Conservation (phyloP, 2,888 invertebrate species). For the Lasioglossum pauxillum region DNA sequence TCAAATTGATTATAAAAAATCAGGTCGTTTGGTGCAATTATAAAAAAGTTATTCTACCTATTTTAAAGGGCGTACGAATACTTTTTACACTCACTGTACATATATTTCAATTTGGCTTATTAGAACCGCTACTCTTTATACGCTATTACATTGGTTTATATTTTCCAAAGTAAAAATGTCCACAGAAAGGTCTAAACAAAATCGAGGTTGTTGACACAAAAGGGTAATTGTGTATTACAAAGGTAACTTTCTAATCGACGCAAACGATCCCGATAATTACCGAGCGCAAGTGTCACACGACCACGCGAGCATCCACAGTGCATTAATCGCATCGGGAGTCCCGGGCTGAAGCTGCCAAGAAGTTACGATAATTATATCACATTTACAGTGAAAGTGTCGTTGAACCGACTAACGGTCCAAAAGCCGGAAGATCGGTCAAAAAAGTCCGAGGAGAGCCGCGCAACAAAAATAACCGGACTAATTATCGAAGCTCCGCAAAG, state of each 20-base stretch:
- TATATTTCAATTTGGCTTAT: no score
- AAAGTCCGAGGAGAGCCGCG: background rate
- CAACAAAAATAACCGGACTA: background rate
- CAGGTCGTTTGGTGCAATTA: no score
- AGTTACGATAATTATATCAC: constrained; percentile 15
- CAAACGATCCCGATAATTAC: background rate
- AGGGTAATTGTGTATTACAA: background rate
- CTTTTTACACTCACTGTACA: no score
- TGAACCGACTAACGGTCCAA: background rate
- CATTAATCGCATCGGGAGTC: background rate
- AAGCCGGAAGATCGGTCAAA: background rate
- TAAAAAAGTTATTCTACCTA: no score
- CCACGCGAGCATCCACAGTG: background rate
- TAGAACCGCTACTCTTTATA: background rate
- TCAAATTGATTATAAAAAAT: no score
- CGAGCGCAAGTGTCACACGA: background rate
- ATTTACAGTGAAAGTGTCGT: constrained; percentile 10
- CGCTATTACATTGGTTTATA: background rate
- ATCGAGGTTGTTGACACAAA: background rate
- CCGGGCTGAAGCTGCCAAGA: constrained; percentile 1
- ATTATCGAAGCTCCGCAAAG: background rate
- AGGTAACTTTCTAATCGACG: background rate
- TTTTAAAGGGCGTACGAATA: no score
- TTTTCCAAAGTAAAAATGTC: background rate
- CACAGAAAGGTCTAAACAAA: background rate